Conservation (phyloP, 1,140 invertebrate genomes). For the Penaeus chinensis region DNA sequence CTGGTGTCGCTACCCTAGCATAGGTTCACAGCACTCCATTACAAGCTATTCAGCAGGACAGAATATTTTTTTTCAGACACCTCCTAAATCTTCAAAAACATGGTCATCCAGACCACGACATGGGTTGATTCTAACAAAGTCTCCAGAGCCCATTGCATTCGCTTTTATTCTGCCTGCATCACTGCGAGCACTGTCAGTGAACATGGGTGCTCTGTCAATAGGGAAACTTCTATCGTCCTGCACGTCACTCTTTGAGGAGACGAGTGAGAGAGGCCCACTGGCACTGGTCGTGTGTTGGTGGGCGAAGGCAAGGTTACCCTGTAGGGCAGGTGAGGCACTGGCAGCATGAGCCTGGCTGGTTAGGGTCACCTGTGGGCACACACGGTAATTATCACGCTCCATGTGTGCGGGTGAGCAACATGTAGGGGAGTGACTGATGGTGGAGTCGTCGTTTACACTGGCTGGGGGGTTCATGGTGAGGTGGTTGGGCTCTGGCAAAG, state of each 20-base stretch:
- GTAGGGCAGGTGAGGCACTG: constrained; percentile 59
- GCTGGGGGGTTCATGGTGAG: constrained; percentile 38
- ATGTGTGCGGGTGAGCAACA: constrained; percentile 60
- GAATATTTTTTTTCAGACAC: constrained; percentile 54
- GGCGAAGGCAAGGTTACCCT: constrained; percentile 60
- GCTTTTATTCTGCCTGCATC: constrained; percentile 44
- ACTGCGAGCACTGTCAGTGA: constrained; percentile 44
- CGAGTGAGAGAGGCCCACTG: constrained; percentile 59
- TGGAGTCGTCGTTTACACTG: constrained; percentile 41
- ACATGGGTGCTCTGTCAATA: constrained; percentile 43
- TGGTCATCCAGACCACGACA: constrained; percentile 55
- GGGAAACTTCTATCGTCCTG: constrained; percentile 47
- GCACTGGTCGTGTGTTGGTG: constrained; percentile 49
- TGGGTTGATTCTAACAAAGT: constrained; percentile 51
- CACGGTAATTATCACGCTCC: constrained; percentile 55
- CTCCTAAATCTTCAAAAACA: constrained; percentile 59
- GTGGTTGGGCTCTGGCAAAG: constrained; percentile 44
- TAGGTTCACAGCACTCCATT: constrained; percentile 57
- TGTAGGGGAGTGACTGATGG: constrained; percentile 40
- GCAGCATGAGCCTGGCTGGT: constrained; percentile 59
- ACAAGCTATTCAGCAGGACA: constrained; percentile 49
- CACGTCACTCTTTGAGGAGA: constrained; percentile 58
- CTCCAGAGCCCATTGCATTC: constrained; percentile 49
- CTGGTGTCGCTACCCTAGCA: constrained; percentile 48
- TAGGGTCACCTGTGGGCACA: constrained; percentile 56